Percentiles rank a stretch among this genome's conserved stretches.
Evolutionary conservation across 2,888 invertebrate genomes (phyloP).

Genomic region (Dusona sp.): DNA sequence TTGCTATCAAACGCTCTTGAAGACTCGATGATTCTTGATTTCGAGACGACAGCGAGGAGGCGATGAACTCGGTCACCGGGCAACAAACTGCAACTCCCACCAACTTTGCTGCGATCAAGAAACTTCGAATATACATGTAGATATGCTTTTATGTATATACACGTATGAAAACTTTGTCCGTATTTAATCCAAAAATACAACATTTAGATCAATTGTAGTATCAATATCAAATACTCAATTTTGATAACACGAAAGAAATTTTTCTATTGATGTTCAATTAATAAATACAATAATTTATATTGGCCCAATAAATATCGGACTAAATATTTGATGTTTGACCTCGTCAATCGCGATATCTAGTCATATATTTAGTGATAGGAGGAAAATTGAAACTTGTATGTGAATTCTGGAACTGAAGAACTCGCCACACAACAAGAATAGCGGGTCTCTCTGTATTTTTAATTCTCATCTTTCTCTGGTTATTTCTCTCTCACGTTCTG

Average conservation of each 20-base stretch:
- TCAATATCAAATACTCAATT: not conserved
- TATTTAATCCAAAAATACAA: slow-evolving; percentile 14
- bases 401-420: slow-evolving; percentile 33
- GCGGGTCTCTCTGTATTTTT: slow-evolving; percentile 71
- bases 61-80: slow-evolving; percentile 85
- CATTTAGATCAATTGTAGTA: slow-evolving; percentile 20
- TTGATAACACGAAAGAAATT: not conserved
- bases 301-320: not conserved
- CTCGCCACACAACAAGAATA: slow-evolving; percentile 66
- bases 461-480: slow-evolving; percentile 24
- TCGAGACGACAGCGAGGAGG: slow-evolving; percentile 79
- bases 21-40: slow-evolving; percentile 82
- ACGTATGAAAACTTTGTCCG: slow-evolving; percentile 34
- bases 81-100: slow-evolving; percentile 83
- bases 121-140: slow-evolving; percentile 15
- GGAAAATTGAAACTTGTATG: slow-evolving; percentile 11
- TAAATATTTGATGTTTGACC: not conserved
- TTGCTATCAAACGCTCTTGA: slow-evolving; percentile 58
- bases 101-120: slow-evolving; percentile 1
- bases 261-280: not conserved
- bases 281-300: not conserved
- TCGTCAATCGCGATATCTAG: not conserved
- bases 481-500: slow-evolving; percentile 28
- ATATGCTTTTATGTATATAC: slow-evolving; percentile 21
- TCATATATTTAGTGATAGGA: not conserved